Percentiles rank a stretch among this genome's conserved stretches.
These are phyloP conservation scores for Plecturocebus donacophilus DNA, from an alignment of 2,113 vertebrate species.

Conservation along the genomic window DNA sequence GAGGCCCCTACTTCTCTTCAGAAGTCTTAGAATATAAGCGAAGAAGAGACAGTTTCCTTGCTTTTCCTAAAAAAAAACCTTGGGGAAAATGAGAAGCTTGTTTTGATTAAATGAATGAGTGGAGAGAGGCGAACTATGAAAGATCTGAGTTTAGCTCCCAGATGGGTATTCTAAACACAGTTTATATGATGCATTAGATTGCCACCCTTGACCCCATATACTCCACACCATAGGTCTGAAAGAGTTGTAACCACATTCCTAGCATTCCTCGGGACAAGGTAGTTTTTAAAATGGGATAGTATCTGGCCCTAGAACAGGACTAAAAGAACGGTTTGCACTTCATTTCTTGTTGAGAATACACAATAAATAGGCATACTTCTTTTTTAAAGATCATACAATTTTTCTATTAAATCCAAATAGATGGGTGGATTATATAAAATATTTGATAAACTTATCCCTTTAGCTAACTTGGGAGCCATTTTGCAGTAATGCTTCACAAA, in stretches of 20 bases:
- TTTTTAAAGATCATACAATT: background rate
- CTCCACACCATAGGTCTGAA: background rate
- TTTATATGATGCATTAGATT: background rate
- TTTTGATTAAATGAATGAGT: slow-evolving; percentile 15
- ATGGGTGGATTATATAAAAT: background rate
- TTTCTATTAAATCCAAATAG: slow-evolving; percentile 12
- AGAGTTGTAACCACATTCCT: background rate
- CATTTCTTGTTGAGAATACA: background rate
- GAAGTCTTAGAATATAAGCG: background rate
- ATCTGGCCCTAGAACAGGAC: background rate
- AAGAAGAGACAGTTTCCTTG: background rate
- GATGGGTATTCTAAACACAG: background rate
- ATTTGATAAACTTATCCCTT: background rate
- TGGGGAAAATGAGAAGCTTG: background rate
- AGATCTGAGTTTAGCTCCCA: background rate
- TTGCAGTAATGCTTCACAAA: background rate
- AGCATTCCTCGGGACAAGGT: background rate
- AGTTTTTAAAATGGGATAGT: background rate
- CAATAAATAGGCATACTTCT: background rate
- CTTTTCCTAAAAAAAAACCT: background rate
- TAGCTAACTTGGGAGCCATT: background rate
- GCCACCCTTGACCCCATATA: background rate
- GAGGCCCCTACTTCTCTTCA: background rate
- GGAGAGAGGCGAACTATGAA: background rate
- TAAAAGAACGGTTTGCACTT: background rate